Evolutionary conservation across 2,888 invertebrate genomes (phyloP), one percentile per base, ranked within the genome.

Genomic region (Portevinia maculata): DNA sequence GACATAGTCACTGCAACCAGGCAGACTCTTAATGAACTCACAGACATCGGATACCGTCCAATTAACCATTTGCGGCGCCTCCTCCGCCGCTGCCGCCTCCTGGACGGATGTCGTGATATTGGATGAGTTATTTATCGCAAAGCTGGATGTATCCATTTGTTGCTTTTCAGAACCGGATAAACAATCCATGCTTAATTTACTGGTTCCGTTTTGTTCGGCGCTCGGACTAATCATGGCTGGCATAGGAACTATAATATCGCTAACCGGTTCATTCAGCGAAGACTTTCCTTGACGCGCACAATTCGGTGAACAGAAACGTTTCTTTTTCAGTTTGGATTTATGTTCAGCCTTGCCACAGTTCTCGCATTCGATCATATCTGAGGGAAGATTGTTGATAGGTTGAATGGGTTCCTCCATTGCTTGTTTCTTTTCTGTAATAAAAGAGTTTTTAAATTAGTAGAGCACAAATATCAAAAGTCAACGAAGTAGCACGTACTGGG

Each of bases 1-100:
- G 0, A 98, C 98, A 88, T 98, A 98, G 86, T 96, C 95, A 7
- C 95, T 94, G 89, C 98, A 98, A 0, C 98, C 98, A 0, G 97
- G 97, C 74, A 98, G 92, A 86, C 94, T 94, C 85, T 95, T 94
- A 86, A 99, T 97, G 88, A 98, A 96, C 46, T 97, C 97, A 88
- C 95, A 96, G 0, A 98, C 98, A 87, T 98, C 97, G 32, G 93
- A 92, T 17, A 97, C 97, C 93, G 96, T 91, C 91, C 91, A 91
- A 79, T 90, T 90, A 52, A 88, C 86, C 84, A 91, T 90, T 41
- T 88, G 86, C 2, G 90, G 88, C 5, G 88, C 84, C 28, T 90
- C 89, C 9, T 86, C 87, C 3, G 62, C 39, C 59, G 62, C 74
- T 64, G 28, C 59, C 21, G 73, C 41, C 67, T 39, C 84, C 21